Percentiles rank a stretch among this genome's conserved stretches.
phyloP scores from a whole-genome alignment of 2,113 vertebrate genomes.

The Entelurus aequoreus region DNA sequence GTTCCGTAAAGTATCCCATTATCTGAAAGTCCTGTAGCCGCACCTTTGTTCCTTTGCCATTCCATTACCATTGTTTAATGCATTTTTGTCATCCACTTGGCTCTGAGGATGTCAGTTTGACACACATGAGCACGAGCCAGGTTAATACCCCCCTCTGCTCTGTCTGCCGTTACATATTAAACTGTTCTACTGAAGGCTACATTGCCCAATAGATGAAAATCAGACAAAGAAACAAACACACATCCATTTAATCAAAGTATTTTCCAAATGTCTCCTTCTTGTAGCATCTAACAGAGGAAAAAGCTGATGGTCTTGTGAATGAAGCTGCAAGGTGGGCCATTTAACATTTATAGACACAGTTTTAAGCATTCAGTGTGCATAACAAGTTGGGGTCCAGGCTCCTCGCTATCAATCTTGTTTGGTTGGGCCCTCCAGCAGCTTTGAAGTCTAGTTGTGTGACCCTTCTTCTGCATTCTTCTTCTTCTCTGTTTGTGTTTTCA shows the following conservation, averaged over 20 bases:
- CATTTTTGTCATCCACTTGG: conserved; percentile 21
- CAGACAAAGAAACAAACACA: conserved; percentile 16
- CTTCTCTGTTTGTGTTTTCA: conserved; percentile 60
- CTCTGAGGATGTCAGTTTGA: conserved; percentile 31
- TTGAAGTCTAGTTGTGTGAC: conserved; percentile 35
- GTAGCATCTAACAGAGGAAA: conserved; percentile 88
- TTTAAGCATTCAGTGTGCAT: neutral
- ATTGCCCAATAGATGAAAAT: conserved; percentile 3
- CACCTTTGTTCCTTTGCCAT: neutral
- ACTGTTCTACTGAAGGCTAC: conserved; percentile 22
- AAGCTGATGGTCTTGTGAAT: conserved; percentile 83
- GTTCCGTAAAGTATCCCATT: conserved; percentile 70
- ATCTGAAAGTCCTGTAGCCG: neutral
- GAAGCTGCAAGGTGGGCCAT: conserved; percentile 83
- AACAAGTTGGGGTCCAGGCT: neutral
- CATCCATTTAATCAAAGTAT: no score
- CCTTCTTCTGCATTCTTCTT: conserved; percentile 48
- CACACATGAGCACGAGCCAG: conserved; percentile 32
- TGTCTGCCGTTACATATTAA: conserved; percentile 41
- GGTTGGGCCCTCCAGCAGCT: conserved; percentile 41
- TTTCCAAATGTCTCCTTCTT: conserved; percentile 21
- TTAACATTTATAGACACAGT: neutral
- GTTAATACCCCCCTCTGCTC: conserved; percentile 29
- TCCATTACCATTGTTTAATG: conserved; percentile 25
- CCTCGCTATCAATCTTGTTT: conserved; percentile 27